Base-by-base conservation (phyloP, 2,797 vertebrate species). In the Pseudopleuronectes americanus region DNA sequence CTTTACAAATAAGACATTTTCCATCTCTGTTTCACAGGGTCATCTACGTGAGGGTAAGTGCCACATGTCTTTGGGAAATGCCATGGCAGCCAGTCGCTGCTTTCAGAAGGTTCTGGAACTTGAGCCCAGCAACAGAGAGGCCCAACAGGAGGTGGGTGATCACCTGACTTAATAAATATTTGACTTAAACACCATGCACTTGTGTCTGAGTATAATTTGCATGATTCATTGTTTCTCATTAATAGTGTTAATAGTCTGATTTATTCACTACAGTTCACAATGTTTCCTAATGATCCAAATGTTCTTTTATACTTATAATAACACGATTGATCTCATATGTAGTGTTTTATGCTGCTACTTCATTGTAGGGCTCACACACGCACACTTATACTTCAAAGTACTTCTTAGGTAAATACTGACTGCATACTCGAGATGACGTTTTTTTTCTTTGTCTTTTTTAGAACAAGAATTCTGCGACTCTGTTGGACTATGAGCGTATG, bases 41-140 rank as follows among this genome's bases (percentile, higher is more conserved):
- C 97, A 98, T 67, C 93, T 98, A 19, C 94, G 96, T 80, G 97
- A 98, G 86, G 97, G 97, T 64, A 98, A 98, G 85, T 99, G 97
- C 84, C 97, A 98, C 73, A 90, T 99, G 43, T 96, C 94, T 49
- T 86, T 98, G 36, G 97, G 97, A 57, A 98, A 98, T 19, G 96
- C 96, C 87, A 97, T 96, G 97, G 97, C 97, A 1, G 96, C 96
- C 3, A 95, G 92, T 81, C 96, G 96, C 77, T 97, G 96, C 92
- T 98, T 98, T 80, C 95, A 96, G 52, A 97, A 95, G 80, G 97
- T 97, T 79, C 77, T 98, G 73, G 97, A 99, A 80, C 82, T 99
- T 87, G 97, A 98, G 91, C 95, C 94, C 26, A 94, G 91, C 86
- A 97, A 96, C 33, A 76, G 84, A 81, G 97, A 96, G 82, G 96